phyloP scores from a whole-genome alignment of 92 coral and sea anemone genomes.

The Anthopleura xanthogrammica region DNA sequence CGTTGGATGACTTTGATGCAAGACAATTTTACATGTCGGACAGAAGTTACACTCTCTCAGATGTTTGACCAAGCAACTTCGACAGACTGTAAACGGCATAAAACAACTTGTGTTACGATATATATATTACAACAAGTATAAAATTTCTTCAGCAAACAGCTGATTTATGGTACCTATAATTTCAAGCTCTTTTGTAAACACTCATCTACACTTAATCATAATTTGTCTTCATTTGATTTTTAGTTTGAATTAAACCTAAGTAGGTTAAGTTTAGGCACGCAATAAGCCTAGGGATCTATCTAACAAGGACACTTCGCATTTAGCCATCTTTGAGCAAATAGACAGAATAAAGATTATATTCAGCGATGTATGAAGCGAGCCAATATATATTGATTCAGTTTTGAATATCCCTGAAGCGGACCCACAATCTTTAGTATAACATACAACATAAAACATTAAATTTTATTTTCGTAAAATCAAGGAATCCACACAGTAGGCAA shows the following conservation, averaged over 20 bases:
- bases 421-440: not conserved
- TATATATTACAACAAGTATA: not conserved
- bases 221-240: not conserved
- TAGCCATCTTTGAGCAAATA: not conserved
- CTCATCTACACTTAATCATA: not conserved
- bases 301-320: not conserved
- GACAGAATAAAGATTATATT: not conserved
- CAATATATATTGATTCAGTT: not conserved
- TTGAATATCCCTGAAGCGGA: not conserved
- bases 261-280: not conserved
- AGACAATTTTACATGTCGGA: conserved; percentile 83
- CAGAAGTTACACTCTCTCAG: conserved; percentile 80
- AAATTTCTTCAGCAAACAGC: not conserved
- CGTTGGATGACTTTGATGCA: conserved; percentile 97
- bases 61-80: conserved; percentile 92
- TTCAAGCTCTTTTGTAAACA: too few species aligned
- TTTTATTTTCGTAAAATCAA: too few species aligned
- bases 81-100: conserved; percentile 62
- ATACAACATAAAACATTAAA: too few species aligned
- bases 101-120: not conserved
- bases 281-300: not conserved
- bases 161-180: not conserved
- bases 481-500: too few species aligned
- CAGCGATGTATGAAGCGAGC: not conserved
- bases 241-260: too few species aligned